Conservation (phyloP, 2,113 vertebrate genomes). For the Morone chrysops region DNA sequence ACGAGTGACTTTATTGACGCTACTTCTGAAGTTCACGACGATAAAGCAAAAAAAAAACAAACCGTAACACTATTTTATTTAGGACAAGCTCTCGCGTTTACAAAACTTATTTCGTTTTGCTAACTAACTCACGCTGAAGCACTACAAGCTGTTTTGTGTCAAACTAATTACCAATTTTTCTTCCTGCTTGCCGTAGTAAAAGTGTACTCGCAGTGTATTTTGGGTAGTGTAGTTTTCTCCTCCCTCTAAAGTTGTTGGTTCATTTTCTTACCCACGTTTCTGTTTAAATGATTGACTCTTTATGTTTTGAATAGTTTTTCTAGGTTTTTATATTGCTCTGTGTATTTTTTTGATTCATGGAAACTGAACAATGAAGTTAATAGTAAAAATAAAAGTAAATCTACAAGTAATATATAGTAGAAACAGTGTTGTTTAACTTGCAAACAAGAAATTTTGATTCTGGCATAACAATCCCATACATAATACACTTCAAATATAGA, state of each 20-base stretch:
- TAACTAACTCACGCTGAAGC: too few species aligned
- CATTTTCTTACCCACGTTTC: not conserved
- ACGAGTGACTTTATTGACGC: not conserved
- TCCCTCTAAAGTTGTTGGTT: not conserved
- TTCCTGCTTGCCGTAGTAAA: conserved; percentile 41
- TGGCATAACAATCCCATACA: not conserved
- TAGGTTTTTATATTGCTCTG: not conserved
- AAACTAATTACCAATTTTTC: not conserved
- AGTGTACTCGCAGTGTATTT: not conserved
- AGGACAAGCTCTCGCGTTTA: not conserved
- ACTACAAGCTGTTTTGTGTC: fast-evolving
- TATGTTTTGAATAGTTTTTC: not conserved
- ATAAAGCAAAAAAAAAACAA: not conserved
- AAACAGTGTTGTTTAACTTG: not conserved
- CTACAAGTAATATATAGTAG: too few species aligned
- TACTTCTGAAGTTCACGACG: not conserved
- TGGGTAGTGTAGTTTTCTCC: conserved; percentile 57
- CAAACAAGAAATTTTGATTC: not conserved
- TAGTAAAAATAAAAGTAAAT: too few species aligned
- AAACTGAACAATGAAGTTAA: not conserved
- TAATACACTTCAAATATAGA: not conserved
- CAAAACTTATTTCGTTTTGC: not conserved
- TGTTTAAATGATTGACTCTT: not conserved
- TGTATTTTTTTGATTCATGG: not conserved
- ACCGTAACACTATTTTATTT: not conserved